Base-by-base conservation (phyloP, 2,888 invertebrate species). In the Nesidiocoris tenuis region DNA sequence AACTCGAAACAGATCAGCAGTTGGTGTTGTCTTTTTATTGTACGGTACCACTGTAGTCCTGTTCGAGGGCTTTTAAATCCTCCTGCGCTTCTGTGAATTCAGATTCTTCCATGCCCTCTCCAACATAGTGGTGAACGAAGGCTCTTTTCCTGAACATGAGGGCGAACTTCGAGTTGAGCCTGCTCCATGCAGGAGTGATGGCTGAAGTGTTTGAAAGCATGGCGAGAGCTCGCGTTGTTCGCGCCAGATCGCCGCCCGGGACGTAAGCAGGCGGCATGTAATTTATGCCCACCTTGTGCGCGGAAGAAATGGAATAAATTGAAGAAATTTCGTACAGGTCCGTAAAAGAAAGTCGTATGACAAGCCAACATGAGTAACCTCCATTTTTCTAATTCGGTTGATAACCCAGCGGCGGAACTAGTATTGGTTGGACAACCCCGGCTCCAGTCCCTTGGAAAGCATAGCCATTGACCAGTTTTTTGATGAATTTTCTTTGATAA, bases 191-290 rank as follows among this genome's bases (percentile, higher is more conserved):
- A 77, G 87, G 86, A 23, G 86, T 87, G 79, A 89, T 87, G 75
- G 87, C 87, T 1, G 88, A 91, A 74, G 87, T 93, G 83, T 95
- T 96, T 74, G 93, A 91, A 74, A 95, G 86, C 91, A 94, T 94
- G 82, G 87, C 87, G n/a, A 88, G 86, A 21, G 88, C 87, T 59
- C 87, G 84, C 25, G 85, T 84, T 12, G 86, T 85, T 81, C 85
- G 84, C 74, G 87, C 86, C 72, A 85, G 80, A 80, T 84, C 85
- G 17, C 83, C 84, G 1, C 83, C 83, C 1, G 87, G 87, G 9
- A 87, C 85, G 23, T 89, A 90, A 0, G 89, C 87, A 0, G 95
- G 93, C 17, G 93, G 92, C 84, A 90, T 90, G 82, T 89, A 88
- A 83, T 91, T 91, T 21, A 91, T 85, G 5, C 91, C 91, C 76